Evolutionary conservation across 1,140 invertebrate species (phyloP), one percentile per base, ranked within the genome.

Genomic region (Arctopsyche grandis): DNA sequence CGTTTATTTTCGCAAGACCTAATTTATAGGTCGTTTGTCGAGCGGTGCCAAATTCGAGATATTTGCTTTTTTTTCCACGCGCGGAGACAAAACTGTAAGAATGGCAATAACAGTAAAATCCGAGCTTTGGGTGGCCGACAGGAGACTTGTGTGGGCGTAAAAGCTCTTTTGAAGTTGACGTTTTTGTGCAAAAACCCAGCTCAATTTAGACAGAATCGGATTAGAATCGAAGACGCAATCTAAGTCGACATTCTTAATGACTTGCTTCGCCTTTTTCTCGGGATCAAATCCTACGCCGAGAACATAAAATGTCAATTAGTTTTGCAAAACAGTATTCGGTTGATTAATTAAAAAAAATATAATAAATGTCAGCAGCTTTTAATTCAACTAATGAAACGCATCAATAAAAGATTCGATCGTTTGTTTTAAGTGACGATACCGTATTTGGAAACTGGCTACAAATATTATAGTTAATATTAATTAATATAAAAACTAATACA

Each of bases 51-150:
- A 38, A 38, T 38, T 38, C 29, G 56, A 60, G 19, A 5, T 60
- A 60, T 38, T 38, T 38, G 7, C 29, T 38, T 60, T 60, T 60
- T 60, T 60, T 60, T 52, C 16, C 48, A 60, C 16, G 16, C 52
- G 16, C n/a, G 5, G 1, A 60, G 56, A 60, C 56, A 19, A 19
- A 19, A 60, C 16, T 60, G 56, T 60, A 60, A 60, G 56, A 60
- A 60, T 60, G n/a, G 56, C 56, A 60, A 60, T 60, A 60, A 60
- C 56, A 60, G 56, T 60, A 60, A 60, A 60, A 60, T 16, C 56
- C 56, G 21, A 60, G 56, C 56, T 60, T 60, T 60, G 56, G 56
- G 56, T 60, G 56, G 56, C 56, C 56, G 56, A 19, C 9, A 60
- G 21, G 16, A 60, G 56, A 21, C 56, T 60, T 16, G 48, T 12